phyloP scores from a whole-genome alignment of 2,888 invertebrate species.

The Sialis lutaria region DNA sequence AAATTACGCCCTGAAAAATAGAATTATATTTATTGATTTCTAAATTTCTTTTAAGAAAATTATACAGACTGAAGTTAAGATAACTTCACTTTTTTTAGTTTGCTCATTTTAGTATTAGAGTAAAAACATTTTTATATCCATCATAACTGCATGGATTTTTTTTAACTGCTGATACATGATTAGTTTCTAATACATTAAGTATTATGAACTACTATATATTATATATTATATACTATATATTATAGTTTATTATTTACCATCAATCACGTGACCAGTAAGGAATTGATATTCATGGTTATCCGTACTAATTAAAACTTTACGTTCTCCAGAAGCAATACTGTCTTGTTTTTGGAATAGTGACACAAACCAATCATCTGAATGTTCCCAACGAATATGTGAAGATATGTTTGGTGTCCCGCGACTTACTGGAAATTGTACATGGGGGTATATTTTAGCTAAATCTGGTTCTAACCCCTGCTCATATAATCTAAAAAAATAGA shows the following conservation, averaged over 20 bases:
- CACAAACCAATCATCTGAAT: constrained; percentile 57
- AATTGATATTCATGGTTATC: constrained; percentile 51
- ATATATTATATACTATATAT: too few species aligned
- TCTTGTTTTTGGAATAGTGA: constrained; percentile 48
- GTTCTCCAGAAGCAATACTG: constrained; percentile 48
- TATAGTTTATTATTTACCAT: constrained; percentile 37
- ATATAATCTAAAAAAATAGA: constrained; percentile 53
- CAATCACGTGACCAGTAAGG: constrained; percentile 65
- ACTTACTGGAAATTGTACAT: constrained; percentile 65
- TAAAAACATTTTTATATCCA: too few species aligned
- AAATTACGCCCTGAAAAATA: constrained; percentile 19
- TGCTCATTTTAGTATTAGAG: too few species aligned
- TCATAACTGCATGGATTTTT: too few species aligned
- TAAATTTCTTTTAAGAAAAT: too few species aligned
- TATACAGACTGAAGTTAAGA: too few species aligned
- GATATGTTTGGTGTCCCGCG: constrained; percentile 72
- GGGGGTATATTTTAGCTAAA: constrained; percentile 58
- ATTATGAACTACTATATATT: too few species aligned
- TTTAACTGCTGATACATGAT: too few species aligned
- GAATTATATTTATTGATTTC: too few species aligned
- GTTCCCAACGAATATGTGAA: constrained; percentile 78
- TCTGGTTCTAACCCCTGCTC: constrained; percentile 58
- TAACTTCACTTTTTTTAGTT: too few species aligned
- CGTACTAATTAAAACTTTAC: constrained; percentile 38
- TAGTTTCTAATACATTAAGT: too few species aligned